Evolutionary conservation across 1,140 invertebrate species (phyloP).

Genomic region (Drosophila nikananu): DNA sequence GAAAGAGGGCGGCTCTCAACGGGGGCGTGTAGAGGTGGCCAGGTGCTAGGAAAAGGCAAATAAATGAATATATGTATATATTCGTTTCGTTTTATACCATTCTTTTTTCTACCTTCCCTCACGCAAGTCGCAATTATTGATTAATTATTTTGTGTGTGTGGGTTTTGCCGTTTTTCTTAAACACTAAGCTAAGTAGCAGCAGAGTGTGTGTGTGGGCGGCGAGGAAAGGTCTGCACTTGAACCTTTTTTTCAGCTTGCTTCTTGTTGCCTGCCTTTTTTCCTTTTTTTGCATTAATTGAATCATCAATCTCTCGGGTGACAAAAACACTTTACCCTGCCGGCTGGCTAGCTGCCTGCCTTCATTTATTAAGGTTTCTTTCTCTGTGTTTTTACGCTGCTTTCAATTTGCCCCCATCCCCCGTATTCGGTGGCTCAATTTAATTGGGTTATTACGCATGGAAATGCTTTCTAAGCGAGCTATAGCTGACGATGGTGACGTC

Average conservation of each 20-base stretch:
- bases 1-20: conserved; percentile 17
- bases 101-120: conserved; percentile 19
- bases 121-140: conserved; percentile 72
- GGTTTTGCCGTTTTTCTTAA: conserved; percentile 28
- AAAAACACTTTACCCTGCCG: conserved; percentile 37
- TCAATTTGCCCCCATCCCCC: not conserved
- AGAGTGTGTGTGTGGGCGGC: not conserved
- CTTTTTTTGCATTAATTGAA: conserved; percentile 43
- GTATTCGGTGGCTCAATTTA: conserved; percentile 21
- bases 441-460: conserved; percentile 44
- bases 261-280: conserved; percentile 1
- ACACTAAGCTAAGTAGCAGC: conserved; percentile 9
- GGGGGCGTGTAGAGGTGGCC: not conserved
- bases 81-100: not conserved
- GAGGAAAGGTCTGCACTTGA: conserved; percentile 30
- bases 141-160: conserved; percentile 58
- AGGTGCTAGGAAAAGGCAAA: conserved; percentile 33
- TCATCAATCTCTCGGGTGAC: conserved; percentile 52
- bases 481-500: conserved; percentile 12
- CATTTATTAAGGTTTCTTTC: conserved; percentile 17
- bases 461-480: not conserved
- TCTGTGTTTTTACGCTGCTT: conserved; percentile 12
- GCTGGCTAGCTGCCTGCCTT: not conserved
- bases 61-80: conserved; percentile 33
- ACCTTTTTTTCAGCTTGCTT: conserved; percentile 18